Base-by-base conservation (phyloP, 2,888 invertebrate species). In the Escarpia spicata region DNA sequence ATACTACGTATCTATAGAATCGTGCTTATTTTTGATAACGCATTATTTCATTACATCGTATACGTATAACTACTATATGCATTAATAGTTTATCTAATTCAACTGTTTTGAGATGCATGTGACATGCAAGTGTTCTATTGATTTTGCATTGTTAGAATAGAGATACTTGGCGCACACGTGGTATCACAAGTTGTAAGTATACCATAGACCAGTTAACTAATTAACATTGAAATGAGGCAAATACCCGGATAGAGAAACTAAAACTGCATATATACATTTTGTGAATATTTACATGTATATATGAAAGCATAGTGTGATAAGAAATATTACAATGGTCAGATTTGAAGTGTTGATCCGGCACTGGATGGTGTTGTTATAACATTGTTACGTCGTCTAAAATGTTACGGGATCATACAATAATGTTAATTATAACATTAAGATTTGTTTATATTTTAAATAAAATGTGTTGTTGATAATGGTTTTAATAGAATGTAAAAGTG, bases 291-390 rank as follows among this genome's bases (percentile, higher is more conserved):
- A 26, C 75, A 9, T 52, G 52, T 52, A 52, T 52, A 9, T 52
- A 75, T 26, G 75, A 75, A 75, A 75, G 75, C 75, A 26, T 75
- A 75, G 75, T 75, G 75, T 75, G 75, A 75, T 75, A 75, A 75
- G 75, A 75, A 60, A 75, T 52, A 52, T 52, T 52, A 15, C 75
- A 75, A 6, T 26, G 75, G 26, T 75, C 75, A 75, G 26, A 75
- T 52, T 12, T 52, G 52, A 52, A 10, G 12, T 12, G 9, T 52
- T 8, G 19, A 15, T 19, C 19, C 19, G 19, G 75, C 19, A 15
- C 75, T 75, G 75, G 19, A 26, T 19, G 75, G 15, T n/a, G 6
- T 75, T 75, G 75, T 75, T 75, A n/a, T 26, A 26, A 26, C 60
- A 60, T 60, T 15, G 15, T 60, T 60, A 60, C 26, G 26, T 75